phyloP scores from a whole-genome alignment of 2,797 vertebrate genomes.

The Pogonophryne albipinna region DNA sequence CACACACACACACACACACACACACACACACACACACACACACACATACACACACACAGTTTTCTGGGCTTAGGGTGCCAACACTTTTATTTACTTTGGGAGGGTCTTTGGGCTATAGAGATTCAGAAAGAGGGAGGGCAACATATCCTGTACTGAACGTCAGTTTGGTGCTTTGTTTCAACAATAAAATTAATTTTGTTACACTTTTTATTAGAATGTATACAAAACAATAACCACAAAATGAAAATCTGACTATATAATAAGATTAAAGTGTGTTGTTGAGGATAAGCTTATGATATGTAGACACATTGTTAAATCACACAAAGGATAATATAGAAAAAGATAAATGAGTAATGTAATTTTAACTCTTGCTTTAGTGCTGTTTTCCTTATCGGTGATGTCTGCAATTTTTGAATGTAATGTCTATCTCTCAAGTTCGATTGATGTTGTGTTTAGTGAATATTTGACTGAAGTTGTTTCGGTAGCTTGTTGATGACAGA shows the following conservation, averaged over 20 bases:
- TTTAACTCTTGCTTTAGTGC: too few species aligned
- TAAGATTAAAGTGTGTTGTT: too few species aligned
- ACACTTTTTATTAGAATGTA: background rate
- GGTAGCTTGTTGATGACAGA: background rate
- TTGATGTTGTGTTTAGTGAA: background rate
- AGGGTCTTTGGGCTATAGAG: slow-evolving; percentile 52
- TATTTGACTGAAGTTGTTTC: background rate
- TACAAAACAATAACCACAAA: too few species aligned
- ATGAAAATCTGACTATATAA: too few species aligned
- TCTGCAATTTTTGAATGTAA: background rate
- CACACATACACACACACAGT: slow-evolving; percentile 1
- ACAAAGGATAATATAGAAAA: too few species aligned
- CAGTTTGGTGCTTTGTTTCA: background rate
- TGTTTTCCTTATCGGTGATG: too few species aligned
- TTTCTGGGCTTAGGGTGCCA: slow-evolving; percentile 30
- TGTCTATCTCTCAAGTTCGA: background rate
- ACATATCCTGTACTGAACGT: background rate
- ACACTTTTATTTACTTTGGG: slow-evolving; percentile 37
- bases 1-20: slow-evolving; percentile 9
- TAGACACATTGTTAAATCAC: too few species aligned
- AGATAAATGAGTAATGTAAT: too few species aligned
- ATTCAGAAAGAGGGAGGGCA: background rate
- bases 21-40: too few species aligned
- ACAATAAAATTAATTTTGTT: background rate
- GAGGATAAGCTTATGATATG: too few species aligned